Evolutionary conservation across 2,113 vertebrate genomes (phyloP), one percentile per base, ranked within the genome.

Genomic region (Tachysurus vachellii): DNA sequence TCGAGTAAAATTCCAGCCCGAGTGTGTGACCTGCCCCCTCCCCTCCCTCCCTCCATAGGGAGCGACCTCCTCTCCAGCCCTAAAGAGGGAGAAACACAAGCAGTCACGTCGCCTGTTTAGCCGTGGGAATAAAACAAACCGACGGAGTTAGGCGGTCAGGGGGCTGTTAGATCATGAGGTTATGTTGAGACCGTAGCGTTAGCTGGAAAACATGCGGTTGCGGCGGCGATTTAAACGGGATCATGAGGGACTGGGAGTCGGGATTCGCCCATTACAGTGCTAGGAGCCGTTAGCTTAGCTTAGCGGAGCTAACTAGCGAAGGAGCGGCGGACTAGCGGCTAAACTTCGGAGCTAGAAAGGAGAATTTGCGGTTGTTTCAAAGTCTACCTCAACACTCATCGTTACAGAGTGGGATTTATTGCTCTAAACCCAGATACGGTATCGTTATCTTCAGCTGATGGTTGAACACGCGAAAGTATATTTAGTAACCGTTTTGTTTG

Each of bases 81-180:
- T 36, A 75, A 88, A 85, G 85, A 89, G 82, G 88, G 92, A 93
- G 92, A 92, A 94, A 93, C 93, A 92, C 93, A 91, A 88, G 80
- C 71, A 83, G 42, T 59, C 90, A 66, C 70, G 77, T 90, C 88
- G 93, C 91, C 89, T 92, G 92, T 89, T 50, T 93, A 89, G 92
- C 92, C 90, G 93, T 91, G 92, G 91, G 91, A 91, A 79, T 36
- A 80, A 11, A 36, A 14, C 76, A 28, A 23, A 5, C 54, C 28
- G 53, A 80, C 53, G 4, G 77, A 2, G 76, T 28, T 31, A 0
- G 53, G 53, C 31, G 28, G 4, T 7, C 53, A 36, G 76, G 76
- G 85, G 86, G 47, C 26, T 47, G 70, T 31, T 23, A 13, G 61
- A 17, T 47, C 47, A 3, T 13, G 44, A 12, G 56, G 70, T 76